These are phyloP conservation scores for Enteromius paludinosus DNA, from an alignment of 2,797 vertebrate genomes.

Conservation along the genomic window DNA sequence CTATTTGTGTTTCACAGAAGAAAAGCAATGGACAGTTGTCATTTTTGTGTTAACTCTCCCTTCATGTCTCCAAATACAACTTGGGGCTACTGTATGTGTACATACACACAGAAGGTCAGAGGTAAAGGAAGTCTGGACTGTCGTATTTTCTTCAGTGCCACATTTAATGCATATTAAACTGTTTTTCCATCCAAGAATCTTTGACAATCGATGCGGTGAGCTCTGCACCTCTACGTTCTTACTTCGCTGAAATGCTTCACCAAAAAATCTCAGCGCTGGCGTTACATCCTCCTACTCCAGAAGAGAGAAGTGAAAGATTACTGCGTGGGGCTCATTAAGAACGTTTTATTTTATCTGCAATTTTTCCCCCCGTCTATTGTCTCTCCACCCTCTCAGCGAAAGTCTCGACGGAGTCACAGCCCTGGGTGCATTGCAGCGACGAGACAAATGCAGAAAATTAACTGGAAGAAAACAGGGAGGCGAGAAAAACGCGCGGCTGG, in stretches of 20 bases:
- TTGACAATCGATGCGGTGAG: slow-evolving; percentile 20
- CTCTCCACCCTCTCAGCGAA: slow-evolving; percentile 42
- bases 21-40: background rate
- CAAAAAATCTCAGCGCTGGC: slow-evolving; percentile 19
- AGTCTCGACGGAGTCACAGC: slow-evolving; percentile 40
- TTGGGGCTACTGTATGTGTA: background rate
- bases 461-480: slow-evolving; percentile 57
- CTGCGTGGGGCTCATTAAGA: slow-evolving; percentile 44
- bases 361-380: slow-evolving; percentile 32
- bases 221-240: slow-evolving; percentile 28
- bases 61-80: background rate
- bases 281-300: slow-evolving; percentile 28
- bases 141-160: background rate
- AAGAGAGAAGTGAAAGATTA: slow-evolving; percentile 51
- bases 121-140: background rate
- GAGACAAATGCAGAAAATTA: slow-evolving; percentile 57
- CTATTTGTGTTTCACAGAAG: background rate
- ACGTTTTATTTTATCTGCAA: slow-evolving; percentile 44
- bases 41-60: background rate
- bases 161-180: slow-evolving; percentile 18
- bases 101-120: background rate
- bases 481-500: slow-evolving; percentile 55
- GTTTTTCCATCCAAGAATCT: slow-evolving; percentile 11
- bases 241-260: slow-evolving; percentile 21
- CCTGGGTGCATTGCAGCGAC: slow-evolving; percentile 12